Percentiles rank a stretch among this genome's conserved stretches.
These are phyloP conservation scores for Aspiorhynchus laticeps DNA, from an alignment of 2,113 vertebrate genomes.

Conservation along the genomic window DNA sequence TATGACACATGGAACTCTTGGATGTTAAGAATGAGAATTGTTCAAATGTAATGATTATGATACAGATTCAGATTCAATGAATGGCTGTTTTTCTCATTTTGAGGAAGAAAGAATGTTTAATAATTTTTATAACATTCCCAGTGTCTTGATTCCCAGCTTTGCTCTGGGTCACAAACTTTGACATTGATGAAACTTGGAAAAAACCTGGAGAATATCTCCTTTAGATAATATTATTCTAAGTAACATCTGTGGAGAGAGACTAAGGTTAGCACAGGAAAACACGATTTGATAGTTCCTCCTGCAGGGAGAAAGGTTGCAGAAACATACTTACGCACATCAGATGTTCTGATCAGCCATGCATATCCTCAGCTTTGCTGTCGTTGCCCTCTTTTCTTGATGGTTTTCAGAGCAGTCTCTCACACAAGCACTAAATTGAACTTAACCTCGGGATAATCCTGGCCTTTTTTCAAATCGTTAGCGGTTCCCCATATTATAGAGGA, in stretches of 20 bases:
- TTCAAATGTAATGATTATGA: not conserved
- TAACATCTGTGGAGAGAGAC: slow-evolving; percentile 14
- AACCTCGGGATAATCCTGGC: slow-evolving; percentile 27
- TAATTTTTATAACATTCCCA: not conserved
- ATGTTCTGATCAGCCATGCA: slow-evolving; percentile 43
- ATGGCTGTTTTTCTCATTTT: not conserved
- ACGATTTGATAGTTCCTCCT: slow-evolving; percentile 14
- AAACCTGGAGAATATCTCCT: slow-evolving; percentile 5
- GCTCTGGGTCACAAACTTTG: not conserved
- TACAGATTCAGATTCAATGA: not conserved
- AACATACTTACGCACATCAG: slow-evolving; percentile 10
- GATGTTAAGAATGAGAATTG: not conserved
- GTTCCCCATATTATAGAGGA: not conserved
- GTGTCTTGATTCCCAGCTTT: not conserved
- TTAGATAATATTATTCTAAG: not conserved
- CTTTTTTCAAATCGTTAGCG: not conserved
- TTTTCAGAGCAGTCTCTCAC: slow-evolving; percentile 15
- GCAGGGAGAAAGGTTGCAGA: slow-evolving; percentile 23
- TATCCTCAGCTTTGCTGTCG: slow-evolving; percentile 3
- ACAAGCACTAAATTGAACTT: slow-evolving; percentile 23
- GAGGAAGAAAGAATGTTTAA: not conserved
- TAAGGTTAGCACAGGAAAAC: not conserved
- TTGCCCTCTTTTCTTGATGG: slow-evolving; percentile 13
- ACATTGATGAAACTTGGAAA: slow-evolving; percentile 14
- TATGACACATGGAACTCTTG: not conserved